Evolutionary conservation across 2,888 invertebrate genomes (phyloP).

Genomic region (Apamea anceps): DNA sequence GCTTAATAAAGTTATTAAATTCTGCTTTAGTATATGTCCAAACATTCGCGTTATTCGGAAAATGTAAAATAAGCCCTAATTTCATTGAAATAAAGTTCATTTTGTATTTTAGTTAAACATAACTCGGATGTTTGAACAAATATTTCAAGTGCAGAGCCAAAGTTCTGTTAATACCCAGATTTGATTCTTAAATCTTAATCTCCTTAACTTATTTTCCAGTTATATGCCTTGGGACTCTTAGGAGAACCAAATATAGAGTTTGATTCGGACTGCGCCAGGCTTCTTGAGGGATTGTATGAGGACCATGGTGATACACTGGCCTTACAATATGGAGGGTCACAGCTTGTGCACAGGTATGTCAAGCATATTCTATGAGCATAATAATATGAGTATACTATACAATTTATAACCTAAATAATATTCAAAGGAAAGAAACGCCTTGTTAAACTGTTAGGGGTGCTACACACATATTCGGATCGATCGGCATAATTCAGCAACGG

Average conservation of each 20-base stretch:
- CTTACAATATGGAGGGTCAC: conserved; percentile 99
- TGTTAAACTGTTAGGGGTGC: neutral
- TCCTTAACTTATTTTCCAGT: conserved; percentile 85
- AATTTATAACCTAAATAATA: neutral
- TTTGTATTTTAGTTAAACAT: neutral
- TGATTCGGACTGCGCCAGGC: conserved; percentile 98
- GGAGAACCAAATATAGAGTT: conserved; percentile 96
- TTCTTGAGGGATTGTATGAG: conserved; percentile 98
- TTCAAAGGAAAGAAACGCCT: neutral
- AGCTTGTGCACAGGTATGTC: conserved; percentile 96
- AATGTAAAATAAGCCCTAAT: neutral
- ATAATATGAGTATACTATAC: neutral
- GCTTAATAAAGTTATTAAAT: neutral
- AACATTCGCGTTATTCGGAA: neutral
- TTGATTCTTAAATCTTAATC: neutral
- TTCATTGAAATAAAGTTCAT: rapidly evolving
- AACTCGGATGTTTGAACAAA: neutral
- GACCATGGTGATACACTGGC: conserved; percentile 99
- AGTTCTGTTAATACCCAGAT: neutral
- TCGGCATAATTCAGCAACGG: neutral
- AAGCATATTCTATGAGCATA: neutral
- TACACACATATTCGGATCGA: neutral
- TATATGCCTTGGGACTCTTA: conserved; percentile 96
- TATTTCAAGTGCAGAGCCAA: neutral
- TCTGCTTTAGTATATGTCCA: neutral